These are phyloP conservation scores for Temnothorax ravouxi DNA, from an alignment of 2,888 invertebrate species.

Conservation along the genomic window DNA sequence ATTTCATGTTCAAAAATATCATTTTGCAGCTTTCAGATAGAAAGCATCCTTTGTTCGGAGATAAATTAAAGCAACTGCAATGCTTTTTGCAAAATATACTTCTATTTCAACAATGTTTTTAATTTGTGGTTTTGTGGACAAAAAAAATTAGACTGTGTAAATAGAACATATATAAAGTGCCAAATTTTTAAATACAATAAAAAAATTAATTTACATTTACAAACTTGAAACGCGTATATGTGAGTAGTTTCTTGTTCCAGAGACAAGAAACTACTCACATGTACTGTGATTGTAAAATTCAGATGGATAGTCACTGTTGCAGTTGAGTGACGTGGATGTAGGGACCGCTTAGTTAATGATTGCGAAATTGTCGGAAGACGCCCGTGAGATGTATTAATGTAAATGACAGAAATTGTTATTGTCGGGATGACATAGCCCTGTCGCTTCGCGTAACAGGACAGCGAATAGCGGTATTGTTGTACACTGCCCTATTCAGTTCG, in stretches of 20 bases:
- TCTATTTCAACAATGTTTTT: not conserved
- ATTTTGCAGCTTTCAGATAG: not conserved
- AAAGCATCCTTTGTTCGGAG: not conserved
- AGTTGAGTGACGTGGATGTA: conserved; percentile 30
- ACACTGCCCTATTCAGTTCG: conserved; percentile 33
- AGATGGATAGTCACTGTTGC: not conserved
- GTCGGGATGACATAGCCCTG: conserved; percentile 31
- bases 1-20: not conserved
- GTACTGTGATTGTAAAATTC: not conserved
- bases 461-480: conserved; percentile 32
- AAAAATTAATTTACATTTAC: conserved; percentile 11
- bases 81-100: not conserved
- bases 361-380: conserved; percentile 49
- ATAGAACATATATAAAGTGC: not conserved
- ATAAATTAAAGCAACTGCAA: not conserved
- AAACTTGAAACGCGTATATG: not conserved
- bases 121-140: not conserved
- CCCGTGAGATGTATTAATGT: conserved; percentile 33
- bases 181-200: not conserved
- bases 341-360: conserved; percentile 32
- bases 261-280: not conserved
- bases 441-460: conserved; percentile 29
- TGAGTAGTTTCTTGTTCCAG: not conserved
- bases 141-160: not conserved
- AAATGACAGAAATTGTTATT: conserved; percentile 50